A percentile compares a stretch with the other conserved stretches of the same genome.
phyloP scores from a whole-genome alignment of 2,888 invertebrate genomes.

The Volucella bombylans region DNA sequence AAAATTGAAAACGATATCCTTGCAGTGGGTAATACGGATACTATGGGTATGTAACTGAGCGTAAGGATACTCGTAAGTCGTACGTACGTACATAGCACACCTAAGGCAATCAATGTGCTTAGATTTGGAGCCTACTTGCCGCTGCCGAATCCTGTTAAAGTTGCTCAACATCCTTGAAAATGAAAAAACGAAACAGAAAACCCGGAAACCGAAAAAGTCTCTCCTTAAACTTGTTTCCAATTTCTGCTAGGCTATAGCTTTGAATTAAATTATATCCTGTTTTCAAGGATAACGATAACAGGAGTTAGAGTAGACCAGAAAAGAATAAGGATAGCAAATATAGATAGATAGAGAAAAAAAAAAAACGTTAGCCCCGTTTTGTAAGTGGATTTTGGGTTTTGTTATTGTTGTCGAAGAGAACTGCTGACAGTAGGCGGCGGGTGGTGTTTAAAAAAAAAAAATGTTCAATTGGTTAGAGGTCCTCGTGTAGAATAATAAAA shows the following conservation, averaged over 20 bases:
- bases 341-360: constrained; percentile 23
- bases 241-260: constrained; percentile 60
- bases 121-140: constrained; percentile 37
- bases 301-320: no score
- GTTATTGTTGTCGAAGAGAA: constrained; percentile 47
- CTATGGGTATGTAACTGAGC: constrained; percentile 4
- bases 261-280: constrained; percentile 73
- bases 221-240: constrained; percentile 60
- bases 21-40: constrained; percentile 27
- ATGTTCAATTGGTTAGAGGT: not conserved
- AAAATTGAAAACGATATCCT: constrained; percentile 74
- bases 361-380: constrained; percentile 52
- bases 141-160: not conserved
- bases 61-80: no score
- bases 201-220: not conserved
- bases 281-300: constrained; percentile 20
- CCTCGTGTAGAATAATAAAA: constrained; percentile 66
- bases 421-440: not conserved
- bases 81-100: constrained; percentile 39
- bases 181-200: constrained; percentile 31
- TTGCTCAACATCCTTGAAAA: constrained; percentile 1
- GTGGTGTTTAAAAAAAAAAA: not conserved
- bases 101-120: constrained; percentile 49
- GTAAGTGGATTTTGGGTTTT: constrained; percentile 63
- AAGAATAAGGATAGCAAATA: constrained; percentile 13